Evolutionary conservation across 2,113 vertebrate genomes (phyloP), one percentile per base, ranked within the genome.

Genomic region (Galeopterus variegatus): DNA sequence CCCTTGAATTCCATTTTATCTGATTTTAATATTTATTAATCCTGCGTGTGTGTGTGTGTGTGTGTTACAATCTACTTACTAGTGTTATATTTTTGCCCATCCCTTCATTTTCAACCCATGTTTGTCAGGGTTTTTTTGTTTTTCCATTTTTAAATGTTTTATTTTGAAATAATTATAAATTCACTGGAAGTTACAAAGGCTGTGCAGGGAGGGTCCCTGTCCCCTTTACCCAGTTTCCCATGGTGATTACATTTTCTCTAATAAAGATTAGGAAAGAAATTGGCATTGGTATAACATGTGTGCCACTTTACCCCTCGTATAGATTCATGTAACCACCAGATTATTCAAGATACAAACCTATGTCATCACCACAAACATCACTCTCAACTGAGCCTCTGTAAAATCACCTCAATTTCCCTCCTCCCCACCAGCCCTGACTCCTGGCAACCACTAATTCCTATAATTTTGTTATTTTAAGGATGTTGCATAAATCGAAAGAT

Each of bases 141-240:
- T 33, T 24, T 82, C 33, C 3, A 65, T 56, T 73, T 80, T 93
- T 6, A 73, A 24, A 77, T 28, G 24, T 65, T 79, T 80, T 69
- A 73, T 89, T 93, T 58, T 72, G 36, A 85, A 89, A 79, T 62
- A 72, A 64, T 83, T 36, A 70, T 69, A 77, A 83, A 48, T 86
- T 86, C 52, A 73, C 67, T 81, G 75, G 15, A 91, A 77, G 6
- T 85, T 89, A 24, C 48, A 67, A 89, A 73, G 36, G 23, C 41
- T 88, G n/a, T 31, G 69, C 13, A 41, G 15, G 69, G n/a, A 62
- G 26, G 7, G 76, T 88, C 24, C 65, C 69, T 36, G 24, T 84
- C 33, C 67, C 21, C 62, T 76, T 82, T 17, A 21, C 36, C 4
- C 18, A 84, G 18, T 77, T 77, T 84, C 41, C 48, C 21, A 28